These are phyloP conservation scores for Gymnogyps californianus DNA, from an alignment of 2,113 vertebrate genomes.

Conservation along the genomic window DNA sequence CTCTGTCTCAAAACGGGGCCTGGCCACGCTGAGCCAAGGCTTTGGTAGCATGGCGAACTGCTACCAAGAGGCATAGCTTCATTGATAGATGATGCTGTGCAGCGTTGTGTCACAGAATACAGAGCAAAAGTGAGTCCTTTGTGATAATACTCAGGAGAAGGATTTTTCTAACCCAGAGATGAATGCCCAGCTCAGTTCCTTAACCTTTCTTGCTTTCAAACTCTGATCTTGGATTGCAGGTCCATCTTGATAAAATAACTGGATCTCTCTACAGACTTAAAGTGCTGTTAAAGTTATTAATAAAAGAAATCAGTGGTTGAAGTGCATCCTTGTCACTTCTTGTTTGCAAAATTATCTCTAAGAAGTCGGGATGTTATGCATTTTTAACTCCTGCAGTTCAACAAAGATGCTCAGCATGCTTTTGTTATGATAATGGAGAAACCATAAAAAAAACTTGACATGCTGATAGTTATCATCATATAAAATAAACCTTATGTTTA, in stretches of 20 bases:
- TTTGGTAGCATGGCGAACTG: background rate
- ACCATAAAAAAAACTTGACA: background rate
- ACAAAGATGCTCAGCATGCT: background rate
- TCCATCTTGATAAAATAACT: background rate
- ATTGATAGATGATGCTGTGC: background rate
- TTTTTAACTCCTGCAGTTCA: conserved; percentile 12
- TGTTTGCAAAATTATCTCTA: background rate
- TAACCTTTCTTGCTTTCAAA: background rate
- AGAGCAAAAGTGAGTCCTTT: background rate
- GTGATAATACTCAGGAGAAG: background rate
- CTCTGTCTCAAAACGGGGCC: background rate
- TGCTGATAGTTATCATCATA: background rate
- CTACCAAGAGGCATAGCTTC: background rate
- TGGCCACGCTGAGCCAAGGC: background rate
- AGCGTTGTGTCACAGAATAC: rapidly evolving
- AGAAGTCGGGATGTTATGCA: background rate
- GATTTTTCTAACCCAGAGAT: background rate
- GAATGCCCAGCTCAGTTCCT: background rate
- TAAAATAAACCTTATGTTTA: background rate
- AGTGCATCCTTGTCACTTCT: background rate
- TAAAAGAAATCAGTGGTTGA: background rate
- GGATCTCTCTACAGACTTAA: background rate
- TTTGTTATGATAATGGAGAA: background rate
- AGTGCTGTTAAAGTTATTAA: background rate
- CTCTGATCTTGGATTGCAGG: background rate